A percentile compares a stretch with the other conserved stretches of the same genome.
These are phyloP conservation scores for Argyresthia albistria DNA, from an alignment of 2,888 invertebrate species.

Conservation along the genomic window DNA sequence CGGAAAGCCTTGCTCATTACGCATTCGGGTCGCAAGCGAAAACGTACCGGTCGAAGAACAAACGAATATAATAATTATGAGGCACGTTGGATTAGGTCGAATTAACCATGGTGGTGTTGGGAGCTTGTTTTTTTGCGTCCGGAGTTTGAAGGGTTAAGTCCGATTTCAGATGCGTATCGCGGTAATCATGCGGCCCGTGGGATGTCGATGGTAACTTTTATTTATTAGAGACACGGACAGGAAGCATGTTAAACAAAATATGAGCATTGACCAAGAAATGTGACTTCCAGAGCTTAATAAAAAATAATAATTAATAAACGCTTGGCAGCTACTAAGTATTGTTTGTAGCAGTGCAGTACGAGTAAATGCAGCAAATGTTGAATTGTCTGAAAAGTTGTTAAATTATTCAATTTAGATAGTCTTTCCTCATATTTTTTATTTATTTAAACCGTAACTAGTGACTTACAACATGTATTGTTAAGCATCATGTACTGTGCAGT, in stretches of 20 bases:
- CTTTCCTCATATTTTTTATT: too few relatives aligned
- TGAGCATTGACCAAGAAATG: too few relatives aligned
- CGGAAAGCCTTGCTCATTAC: slow-evolving; percentile 62
- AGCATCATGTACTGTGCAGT: neutral
- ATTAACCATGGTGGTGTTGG: slow-evolving; percentile 40
- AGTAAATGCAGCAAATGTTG: too few relatives aligned
- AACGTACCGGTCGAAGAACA: slow-evolving; percentile 49
- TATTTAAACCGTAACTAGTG: too few relatives aligned
- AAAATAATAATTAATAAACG: too few relatives aligned
- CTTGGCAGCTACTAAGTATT: too few relatives aligned
- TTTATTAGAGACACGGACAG: neutral
- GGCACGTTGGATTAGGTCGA: slow-evolving; percentile 51
- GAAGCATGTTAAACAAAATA: too few relatives aligned
- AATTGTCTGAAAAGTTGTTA: too few relatives aligned
- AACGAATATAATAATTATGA: slow-evolving; percentile 69
- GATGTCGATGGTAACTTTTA: slow-evolving; percentile 3
- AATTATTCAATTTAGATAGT: too few relatives aligned
- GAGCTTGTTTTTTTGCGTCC: slow-evolving; percentile 32
- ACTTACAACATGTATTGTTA: too few relatives aligned
- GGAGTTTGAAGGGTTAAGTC: slow-evolving; percentile 15
- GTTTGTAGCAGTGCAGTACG: too few relatives aligned
- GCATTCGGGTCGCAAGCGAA: slow-evolving; percentile 57
- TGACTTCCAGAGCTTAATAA: too few relatives aligned
- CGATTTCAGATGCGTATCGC: slow-evolving; percentile 3
- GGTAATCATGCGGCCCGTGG: neutral